These are phyloP conservation scores for Dusona sp. DNA, from an alignment of 2,888 invertebrate genomes.

Conservation along the genomic window DNA sequence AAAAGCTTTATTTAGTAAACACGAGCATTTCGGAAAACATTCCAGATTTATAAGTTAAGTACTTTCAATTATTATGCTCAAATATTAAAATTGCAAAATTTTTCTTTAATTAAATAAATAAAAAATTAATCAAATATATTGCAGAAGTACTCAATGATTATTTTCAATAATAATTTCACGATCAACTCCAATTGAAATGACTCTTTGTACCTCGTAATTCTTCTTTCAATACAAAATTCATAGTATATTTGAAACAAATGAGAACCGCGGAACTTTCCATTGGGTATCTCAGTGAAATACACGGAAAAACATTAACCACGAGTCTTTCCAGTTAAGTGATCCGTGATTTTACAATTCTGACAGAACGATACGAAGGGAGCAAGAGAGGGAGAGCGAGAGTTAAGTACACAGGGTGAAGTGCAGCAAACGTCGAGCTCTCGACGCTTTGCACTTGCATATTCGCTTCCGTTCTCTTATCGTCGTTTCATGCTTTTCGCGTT, in stretches of 20 bases:
- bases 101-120: background rate
- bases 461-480: constrained; percentile 43
- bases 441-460: constrained; percentile 58
- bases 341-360: constrained; percentile 60
- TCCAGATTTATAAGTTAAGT: background rate
- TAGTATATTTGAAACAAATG: background rate
- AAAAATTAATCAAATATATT: background rate
- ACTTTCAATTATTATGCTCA: no score
- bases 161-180: background rate
- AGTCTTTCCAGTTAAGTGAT: constrained; percentile 58
- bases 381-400: constrained; percentile 3
- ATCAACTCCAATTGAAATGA: background rate
- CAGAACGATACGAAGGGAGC: constrained; percentile 39
- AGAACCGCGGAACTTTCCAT: constrained; percentile 27
- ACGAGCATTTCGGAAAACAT: background rate
- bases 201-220: background rate
- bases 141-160: background rate
- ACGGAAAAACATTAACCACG: constrained; percentile 44
- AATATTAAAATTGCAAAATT: background rate
- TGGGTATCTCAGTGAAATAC: constrained; percentile 22
- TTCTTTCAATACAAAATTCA: background rate
- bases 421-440: constrained; percentile 46
- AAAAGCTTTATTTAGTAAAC: background rate
- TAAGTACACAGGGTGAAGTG: constrained; percentile 14
- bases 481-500: constrained; percentile 20